Evolutionary conservation across 2,113 vertebrate genomes (phyloP), one percentile per base, ranked within the genome.

Genomic region (Oreochromis niloticus): DNA sequence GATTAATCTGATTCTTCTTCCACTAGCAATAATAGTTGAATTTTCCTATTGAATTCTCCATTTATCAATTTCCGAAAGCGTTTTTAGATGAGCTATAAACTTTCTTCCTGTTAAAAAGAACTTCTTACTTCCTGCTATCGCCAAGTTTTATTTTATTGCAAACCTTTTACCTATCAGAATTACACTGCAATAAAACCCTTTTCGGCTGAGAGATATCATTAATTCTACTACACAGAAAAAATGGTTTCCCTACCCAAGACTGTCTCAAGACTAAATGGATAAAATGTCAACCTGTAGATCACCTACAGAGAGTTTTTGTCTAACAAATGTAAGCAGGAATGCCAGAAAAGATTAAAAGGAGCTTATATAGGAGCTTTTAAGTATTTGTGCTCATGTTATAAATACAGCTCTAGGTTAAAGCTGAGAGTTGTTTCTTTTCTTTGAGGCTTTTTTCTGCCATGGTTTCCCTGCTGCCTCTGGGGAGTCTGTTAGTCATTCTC

Each of bases 401-500:
- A 93, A 93, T 41, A 80, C 81, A 87, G 56, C 78, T 90, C 39
- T 16, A 66, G 36, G 81, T 81, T 68, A 52, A 61, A 83, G 85
- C 81, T 83, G 82, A 92, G 87, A 84, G 79, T 89, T 91, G 89
- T 61, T 93, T 90, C 90, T 93, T 89, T 87, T 91, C 81, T 91
- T 80, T 85, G 24, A 88, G 78, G 43, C 19, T 87, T 32, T 73
- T 73, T 73, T 24, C 61, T 81, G 54, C 82, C 68, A 80, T 34
- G 52, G 50, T 84, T 89, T 82, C 41, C 32, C 24, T 43, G 46
- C 84, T 39, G 88, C 52, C 93, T 93, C 89, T 2, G n/a, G 91
- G 86, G 92, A 93, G 90, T 91, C 92, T 89, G 87, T 88, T 88
- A 82, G 90, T 91, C 92, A 84, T 89, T 92, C 83, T 73, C 41